These are phyloP conservation scores for Sipha flava DNA, from an alignment of 1,140 invertebrate species.

Conservation along the genomic window DNA sequence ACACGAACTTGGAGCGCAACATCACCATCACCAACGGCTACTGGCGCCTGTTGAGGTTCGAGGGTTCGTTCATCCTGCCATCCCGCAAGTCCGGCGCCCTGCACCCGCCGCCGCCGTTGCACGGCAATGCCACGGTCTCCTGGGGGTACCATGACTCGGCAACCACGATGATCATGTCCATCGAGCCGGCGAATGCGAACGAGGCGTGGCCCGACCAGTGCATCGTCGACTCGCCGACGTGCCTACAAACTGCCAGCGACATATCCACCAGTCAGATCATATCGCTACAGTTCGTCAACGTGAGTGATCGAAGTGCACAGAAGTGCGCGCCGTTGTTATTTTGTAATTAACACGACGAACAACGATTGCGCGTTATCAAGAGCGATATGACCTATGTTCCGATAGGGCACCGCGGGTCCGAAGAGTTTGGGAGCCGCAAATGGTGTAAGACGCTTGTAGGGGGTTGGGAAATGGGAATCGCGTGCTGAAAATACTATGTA, in stretches of 20 bases:
- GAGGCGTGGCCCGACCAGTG: constrained; percentile 35
- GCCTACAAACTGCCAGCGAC: constrained; percentile 39
- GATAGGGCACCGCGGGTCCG: too few species aligned
- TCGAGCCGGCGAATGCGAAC: constrained; percentile 35
- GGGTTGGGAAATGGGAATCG: too few species aligned
- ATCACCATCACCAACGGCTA: constrained; percentile 32
- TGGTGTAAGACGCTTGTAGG: too few species aligned
- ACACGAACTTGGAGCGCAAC: constrained; percentile 35
- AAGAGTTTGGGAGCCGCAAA: too few species aligned
- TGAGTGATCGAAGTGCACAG: constrained; percentile 31
- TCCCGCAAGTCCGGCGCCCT: constrained; percentile 38
- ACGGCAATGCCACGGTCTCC: constrained; percentile 39
- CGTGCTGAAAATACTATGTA: too few species aligned
- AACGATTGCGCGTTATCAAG: too few species aligned
- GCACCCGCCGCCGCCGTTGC: constrained; percentile 37
- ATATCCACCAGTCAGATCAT: constrained; percentile 39
- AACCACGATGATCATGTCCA: constrained; percentile 37
- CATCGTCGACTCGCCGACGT: constrained; percentile 35
- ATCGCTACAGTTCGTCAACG: constrained; percentile 38
- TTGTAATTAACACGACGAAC: too few species aligned
- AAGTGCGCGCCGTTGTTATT: too few species aligned
- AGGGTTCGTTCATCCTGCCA: constrained; percentile 39
- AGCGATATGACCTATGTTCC: too few species aligned
- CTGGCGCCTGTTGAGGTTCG: constrained; percentile 40
- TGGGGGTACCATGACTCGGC: constrained; percentile 38